Conservation (phyloP, 2,113 vertebrate species). For the Aleadryas rufinucha region DNA sequence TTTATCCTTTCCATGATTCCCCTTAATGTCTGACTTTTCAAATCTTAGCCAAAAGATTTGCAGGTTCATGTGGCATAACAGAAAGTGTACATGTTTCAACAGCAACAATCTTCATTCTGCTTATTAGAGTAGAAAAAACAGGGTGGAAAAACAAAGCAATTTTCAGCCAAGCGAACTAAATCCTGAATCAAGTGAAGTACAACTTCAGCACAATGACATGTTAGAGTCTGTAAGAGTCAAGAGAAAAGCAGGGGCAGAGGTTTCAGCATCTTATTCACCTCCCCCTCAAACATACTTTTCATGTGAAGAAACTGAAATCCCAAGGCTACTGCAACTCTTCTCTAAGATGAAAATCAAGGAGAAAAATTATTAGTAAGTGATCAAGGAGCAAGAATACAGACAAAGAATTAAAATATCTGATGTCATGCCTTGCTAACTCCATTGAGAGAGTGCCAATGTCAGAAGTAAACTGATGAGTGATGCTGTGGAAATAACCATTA, state of each 20-base stretch:
- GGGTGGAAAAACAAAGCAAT: neutral
- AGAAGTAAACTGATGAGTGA: neutral
- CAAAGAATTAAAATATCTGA: neutral
- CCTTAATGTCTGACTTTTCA: neutral
- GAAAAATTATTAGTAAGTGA: neutral
- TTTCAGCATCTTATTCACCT: neutral
- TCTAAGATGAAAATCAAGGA: neutral
- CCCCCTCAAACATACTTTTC: neutral
- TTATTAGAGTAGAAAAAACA: neutral
- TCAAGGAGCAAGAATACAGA: neutral
- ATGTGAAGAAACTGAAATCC: neutral
- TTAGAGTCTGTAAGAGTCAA: neutral
- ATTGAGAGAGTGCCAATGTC: neutral
- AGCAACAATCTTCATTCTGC: neutral
- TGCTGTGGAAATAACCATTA: neutral
- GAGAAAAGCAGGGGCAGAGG: neutral
- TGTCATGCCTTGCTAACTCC: neutral
- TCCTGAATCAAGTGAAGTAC: neutral
- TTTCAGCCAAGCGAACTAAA: conserved; percentile 3
- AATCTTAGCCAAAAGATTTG: neutral
- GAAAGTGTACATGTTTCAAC: neutral
- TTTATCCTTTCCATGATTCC: neutral
- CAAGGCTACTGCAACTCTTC: neutral
- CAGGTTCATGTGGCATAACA: neutral
- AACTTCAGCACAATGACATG: neutral